phyloP scores from a whole-genome alignment of 2,888 invertebrate genomes.

The Sinhomidia bicolor region DNA sequence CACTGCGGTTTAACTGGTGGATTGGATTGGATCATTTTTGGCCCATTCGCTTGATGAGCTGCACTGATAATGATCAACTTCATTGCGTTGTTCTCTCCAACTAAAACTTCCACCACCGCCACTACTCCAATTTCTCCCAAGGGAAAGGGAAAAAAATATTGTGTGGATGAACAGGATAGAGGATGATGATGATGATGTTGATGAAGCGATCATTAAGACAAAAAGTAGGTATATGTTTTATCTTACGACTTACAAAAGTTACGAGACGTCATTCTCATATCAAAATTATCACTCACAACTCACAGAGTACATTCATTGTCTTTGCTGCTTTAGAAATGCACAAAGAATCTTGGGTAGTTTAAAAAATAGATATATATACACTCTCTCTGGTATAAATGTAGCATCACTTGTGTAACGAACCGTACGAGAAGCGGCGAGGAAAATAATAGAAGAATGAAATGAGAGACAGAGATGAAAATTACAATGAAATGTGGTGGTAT shows the following conservation, averaged over 20 bases:
- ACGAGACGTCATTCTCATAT: constrained; percentile 29
- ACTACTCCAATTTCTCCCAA: constrained; percentile 9
- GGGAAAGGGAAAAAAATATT: neutral
- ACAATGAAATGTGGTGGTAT: neutral
- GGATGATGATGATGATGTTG: neutral
- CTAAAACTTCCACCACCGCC: neutral
- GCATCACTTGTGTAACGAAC: constrained; percentile 56
- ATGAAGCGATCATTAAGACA: constrained; percentile 28
- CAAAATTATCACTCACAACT: constrained; percentile 37
- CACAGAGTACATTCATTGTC: constrained; percentile 1
- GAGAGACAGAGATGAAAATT: neutral
- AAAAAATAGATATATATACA: too few species aligned
- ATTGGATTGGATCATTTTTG: constrained; percentile 33
- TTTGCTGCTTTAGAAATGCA: neutral
- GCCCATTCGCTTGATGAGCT: constrained; percentile 40
- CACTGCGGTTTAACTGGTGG: neutral
- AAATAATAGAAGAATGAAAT: constrained; percentile 47
- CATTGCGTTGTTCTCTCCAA: neutral
- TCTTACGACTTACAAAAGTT: neutral
- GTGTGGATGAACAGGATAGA: neutral
- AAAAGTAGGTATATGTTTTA: neutral
- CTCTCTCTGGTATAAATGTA: constrained; percentile 15
- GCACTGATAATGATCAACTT: constrained; percentile 51
- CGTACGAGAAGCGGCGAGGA: constrained; percentile 21
- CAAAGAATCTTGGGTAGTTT: too few species aligned